Base-by-base conservation (phyloP, 1,140 invertebrate species). In the Brachionus rotundiformis region DNA sequence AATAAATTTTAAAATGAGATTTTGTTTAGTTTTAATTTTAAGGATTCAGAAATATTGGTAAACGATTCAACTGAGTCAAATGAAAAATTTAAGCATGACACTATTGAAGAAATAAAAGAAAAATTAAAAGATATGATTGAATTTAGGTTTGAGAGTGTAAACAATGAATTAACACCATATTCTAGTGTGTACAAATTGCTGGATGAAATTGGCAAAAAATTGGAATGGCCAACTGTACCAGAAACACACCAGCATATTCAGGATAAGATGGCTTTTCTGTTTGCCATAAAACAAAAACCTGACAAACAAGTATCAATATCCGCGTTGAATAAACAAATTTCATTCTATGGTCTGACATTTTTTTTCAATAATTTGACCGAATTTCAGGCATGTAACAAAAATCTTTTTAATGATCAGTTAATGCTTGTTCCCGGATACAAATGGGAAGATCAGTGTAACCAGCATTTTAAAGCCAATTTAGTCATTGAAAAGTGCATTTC, bases 301-400 rank as follows among this genome's bases (percentile, higher is more conserved):
- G 68, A 73, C n/a, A 73, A 73, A 13, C 19, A 23, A 27, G 11
- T 73, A 7, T 73, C 68, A 13, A 31, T 73, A 19, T 73, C 68
- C 4, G 36, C 68, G n/a, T 44, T 73, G 41, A 73, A 73, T 16
- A 73, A 73, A 73, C 68, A 73, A 73, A 73, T 73, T 13, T 73
- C 68, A 11, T 73, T 73, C 11, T 73, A 73, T 44, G 41, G 68
- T 27, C 10, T 73, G 23, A 44, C 68, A 25, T 73, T 73, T 44
- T 73, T 73, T 73, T 73, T 73, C 16, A 73, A 73, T 27, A 73
- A 73, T 25, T 39, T 73, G 25, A 73, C 68, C 7, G 68, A 73
- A 73, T 73, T 73, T 73, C 68, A 73, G 27, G 68, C 68, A 19
- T 73, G 44, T 5, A 44, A 41, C 13, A 27, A 44, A 25, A 27